Base-by-base conservation (phyloP, 2,113 vertebrate species). In the Labeo rohita region DNA sequence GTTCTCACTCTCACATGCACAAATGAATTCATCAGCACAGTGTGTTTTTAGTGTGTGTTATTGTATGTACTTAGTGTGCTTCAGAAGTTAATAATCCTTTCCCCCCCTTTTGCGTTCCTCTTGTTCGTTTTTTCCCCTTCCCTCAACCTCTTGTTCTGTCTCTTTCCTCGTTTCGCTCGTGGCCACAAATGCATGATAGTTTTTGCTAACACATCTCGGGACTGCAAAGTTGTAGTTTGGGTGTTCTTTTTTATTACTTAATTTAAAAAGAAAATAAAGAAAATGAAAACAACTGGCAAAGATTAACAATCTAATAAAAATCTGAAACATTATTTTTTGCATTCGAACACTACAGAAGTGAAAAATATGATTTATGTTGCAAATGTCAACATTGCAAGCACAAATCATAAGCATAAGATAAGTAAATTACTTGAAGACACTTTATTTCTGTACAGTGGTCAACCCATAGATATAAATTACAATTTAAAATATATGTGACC, bases 1-100 rank as follows among this genome's bases (percentile, higher is more conserved):
- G 50, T 10, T 76, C 73, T 84, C 74, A 54, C 39, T 63, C 54
- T 80, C 65, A 73, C 65, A 80, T 34, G 49, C 74, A 59, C 68
- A 49, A 45, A 87, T 56, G 16, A 61, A 65, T 65, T 77, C 78
- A 86, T 68, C 85, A 66, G 79, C 61, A 77, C 80, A 47, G 59
- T 34, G 39, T 28, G 6, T n/a, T 43, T 39, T n/a, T 66, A 4
- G 63, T 8, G 28, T 52, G 68, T 80, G 21, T 47, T 81, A 47
- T 81, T 81, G 61, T 81, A 28, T 15, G 56, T 78, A 59, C 36
- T 79, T 59, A 52, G 23, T 28, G 56, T 63, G 56, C 36, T 63
- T 63, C 21, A 63, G 56, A 43, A 80, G 52, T 23, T 23, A 56
- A 47, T 65, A 66, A 49, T 5, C 8, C 18, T 65, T 21, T 12